phyloP scores from a whole-genome alignment of 2,888 invertebrate species.

The Pseudeuparius sepicola region DNA sequence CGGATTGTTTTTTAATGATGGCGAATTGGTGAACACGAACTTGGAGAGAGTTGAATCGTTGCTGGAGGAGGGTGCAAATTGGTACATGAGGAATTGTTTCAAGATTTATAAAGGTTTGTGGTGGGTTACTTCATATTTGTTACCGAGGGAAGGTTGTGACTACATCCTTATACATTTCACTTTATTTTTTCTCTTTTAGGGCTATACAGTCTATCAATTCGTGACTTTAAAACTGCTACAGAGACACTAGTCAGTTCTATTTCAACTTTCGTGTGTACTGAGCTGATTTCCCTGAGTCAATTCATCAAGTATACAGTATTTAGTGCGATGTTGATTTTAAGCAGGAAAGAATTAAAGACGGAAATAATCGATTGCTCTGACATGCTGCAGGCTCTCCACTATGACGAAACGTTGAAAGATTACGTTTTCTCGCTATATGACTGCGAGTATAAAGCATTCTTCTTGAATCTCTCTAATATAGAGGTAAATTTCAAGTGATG shows the following conservation, averaged over 20 bases:
- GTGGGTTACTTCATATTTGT: neutral
- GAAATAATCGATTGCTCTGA: conserved; percentile 46
- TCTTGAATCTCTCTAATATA: conserved; percentile 39
- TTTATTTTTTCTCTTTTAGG: conserved; percentile 14
- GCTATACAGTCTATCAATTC: conserved; percentile 54
- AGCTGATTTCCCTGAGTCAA: conserved; percentile 57
- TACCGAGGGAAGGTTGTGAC: too few relatives aligned
- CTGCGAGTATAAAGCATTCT: conserved; percentile 60
- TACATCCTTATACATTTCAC: too few relatives aligned
- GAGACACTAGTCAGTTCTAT: conserved; percentile 56
- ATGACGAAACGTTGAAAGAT: conserved; percentile 53
- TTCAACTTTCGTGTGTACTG: conserved; percentile 65
- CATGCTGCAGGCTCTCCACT: conserved; percentile 72
- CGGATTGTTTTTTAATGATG: conserved; percentile 31
- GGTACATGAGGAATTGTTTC: conserved; percentile 62
- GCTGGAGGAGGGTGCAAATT: conserved; percentile 46
- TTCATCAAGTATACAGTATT: conserved; percentile 39
- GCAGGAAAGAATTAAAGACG: conserved; percentile 34
- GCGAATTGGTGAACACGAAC: conserved; percentile 28
- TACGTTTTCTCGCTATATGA: conserved; percentile 54
- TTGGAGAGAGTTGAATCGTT: conserved; percentile 34
- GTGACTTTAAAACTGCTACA: conserved; percentile 58
- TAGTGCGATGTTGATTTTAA: conserved; percentile 37
- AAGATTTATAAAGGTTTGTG: conserved; percentile 51
- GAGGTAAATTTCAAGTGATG: neutral